These are phyloP conservation scores for Mastacembelus armatus DNA, from an alignment of 2,797 vertebrate genomes.

Conservation along the genomic window DNA sequence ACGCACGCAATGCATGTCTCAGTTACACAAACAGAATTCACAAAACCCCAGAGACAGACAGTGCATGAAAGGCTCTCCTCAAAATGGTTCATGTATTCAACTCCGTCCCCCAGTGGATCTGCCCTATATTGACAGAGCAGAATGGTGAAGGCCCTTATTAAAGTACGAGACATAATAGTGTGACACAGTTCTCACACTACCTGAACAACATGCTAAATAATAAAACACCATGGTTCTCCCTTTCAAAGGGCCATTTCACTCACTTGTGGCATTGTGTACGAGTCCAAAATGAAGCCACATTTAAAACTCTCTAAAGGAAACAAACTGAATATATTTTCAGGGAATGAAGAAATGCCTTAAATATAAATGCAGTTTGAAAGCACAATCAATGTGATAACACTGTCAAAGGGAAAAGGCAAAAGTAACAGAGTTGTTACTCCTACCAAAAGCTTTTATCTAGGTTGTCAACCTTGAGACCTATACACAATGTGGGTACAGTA, in stretches of 20 bases:
- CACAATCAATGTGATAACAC: constrained; percentile 35
- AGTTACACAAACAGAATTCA: constrained; percentile 71
- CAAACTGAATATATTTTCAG: not conserved
- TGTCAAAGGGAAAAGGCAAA: constrained; percentile 8
- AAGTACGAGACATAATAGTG: constrained; percentile 56
- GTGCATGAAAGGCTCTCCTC: constrained; percentile 73
- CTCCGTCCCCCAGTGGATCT: constrained; percentile 59
- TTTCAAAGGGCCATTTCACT: constrained; percentile 16
- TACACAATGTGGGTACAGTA: not conserved
- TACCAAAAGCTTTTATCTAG: constrained; percentile 32
- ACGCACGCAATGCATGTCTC: constrained; percentile 35
- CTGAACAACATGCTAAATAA: constrained; percentile 58
- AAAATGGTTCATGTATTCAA: constrained; percentile 71
- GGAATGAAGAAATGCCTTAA: constrained; percentile 10
- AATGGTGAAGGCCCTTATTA: constrained; percentile 68
- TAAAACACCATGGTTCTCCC: constrained; percentile 8
- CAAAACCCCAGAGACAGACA: constrained; percentile 64
- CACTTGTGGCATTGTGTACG: constrained; percentile 7
- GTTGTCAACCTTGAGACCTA: constrained; percentile 36
- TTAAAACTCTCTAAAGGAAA: constrained; percentile 32
- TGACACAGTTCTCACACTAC: constrained; percentile 80
- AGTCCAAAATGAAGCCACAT: not conserved
- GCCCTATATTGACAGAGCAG: constrained; percentile 76
- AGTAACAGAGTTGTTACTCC: constrained; percentile 31
- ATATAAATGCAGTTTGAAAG: constrained; percentile 23